These are phyloP conservation scores for Erebia epiphron DNA, from an alignment of 2,888 invertebrate genomes.

Conservation along the genomic window DNA sequence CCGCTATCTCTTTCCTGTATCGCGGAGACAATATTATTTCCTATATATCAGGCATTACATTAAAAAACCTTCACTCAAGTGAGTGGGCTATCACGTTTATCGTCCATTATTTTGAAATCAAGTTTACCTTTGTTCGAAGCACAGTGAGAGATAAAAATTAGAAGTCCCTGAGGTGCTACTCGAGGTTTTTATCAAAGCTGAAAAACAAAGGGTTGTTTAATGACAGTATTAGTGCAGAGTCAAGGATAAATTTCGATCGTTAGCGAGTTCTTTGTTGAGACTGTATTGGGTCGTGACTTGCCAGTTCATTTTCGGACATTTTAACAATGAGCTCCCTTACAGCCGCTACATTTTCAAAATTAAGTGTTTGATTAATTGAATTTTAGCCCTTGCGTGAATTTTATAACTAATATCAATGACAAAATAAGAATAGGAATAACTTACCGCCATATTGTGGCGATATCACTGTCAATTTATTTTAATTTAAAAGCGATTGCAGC, in stretches of 20 bases:
- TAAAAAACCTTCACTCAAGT: not conserved
- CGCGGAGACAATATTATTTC: no score
- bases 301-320: conserved; percentile 52
- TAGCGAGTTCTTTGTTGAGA: conserved; percentile 73
- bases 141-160: conserved; percentile 77
- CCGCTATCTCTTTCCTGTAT: no score
- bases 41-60: no score
- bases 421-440: no score
- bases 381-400: conserved; percentile 8
- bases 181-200: conserved; percentile 76
- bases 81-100: not conserved
- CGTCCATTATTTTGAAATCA: conserved; percentile 15
- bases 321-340: conserved; percentile 18
- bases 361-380: conserved; percentile 25
- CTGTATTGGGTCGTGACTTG: conserved; percentile 66
- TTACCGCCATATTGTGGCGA: no score
- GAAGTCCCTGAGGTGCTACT: conserved; percentile 65
- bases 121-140: conserved; percentile 61
- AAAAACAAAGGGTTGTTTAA: conserved; percentile 80
- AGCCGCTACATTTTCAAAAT: conserved; percentile 15
- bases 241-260: conserved; percentile 79
- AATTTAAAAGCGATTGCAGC: no score
- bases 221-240: conserved; percentile 80
- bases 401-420: no score
- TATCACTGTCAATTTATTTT: no score